Percentiles rank a stretch among this genome's conserved stretches.
phyloP scores from a whole-genome alignment of 2,113 vertebrate species.

The Xerus inauris region DNA sequence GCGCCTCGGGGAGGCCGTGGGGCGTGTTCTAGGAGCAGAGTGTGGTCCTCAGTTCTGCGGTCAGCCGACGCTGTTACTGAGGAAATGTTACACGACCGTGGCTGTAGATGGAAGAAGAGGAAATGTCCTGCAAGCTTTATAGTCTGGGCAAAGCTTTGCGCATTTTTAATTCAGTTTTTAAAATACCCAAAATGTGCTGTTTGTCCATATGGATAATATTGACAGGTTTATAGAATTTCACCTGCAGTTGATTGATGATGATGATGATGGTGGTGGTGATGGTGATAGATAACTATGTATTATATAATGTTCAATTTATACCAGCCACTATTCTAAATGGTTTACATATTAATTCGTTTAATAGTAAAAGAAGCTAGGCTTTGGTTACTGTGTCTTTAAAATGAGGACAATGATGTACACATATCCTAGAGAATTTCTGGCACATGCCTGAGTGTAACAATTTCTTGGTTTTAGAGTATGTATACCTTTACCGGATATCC shows the following conservation, averaged over 20 bases:
- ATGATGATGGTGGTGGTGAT: neutral
- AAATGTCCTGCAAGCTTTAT: neutral
- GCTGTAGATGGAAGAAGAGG: neutral
- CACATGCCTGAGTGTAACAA: neutral
- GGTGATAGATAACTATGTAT: neutral
- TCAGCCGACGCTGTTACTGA: neutral
- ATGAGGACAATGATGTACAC: neutral
- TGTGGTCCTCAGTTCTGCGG: neutral
- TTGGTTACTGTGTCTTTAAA: neutral
- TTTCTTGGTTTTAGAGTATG: neutral
- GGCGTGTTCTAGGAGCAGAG: no score
- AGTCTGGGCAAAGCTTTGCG: neutral
- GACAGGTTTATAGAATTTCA: neutral
- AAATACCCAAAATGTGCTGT: neutral
- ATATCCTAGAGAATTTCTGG: neutral
- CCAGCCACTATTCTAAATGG: neutral
- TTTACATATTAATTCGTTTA: neutral
- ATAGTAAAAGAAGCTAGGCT: neutral
- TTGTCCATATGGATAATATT: neutral
- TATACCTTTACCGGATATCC: neutral
- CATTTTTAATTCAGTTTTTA: neutral
- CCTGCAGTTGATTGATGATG: neutral
- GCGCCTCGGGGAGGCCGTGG: no score
- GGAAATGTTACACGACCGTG: neutral
- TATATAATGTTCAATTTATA: neutral